These are phyloP conservation scores for Gracilinanus agilis DNA, from an alignment of 2,113 vertebrate species.

Conservation along the genomic window DNA sequence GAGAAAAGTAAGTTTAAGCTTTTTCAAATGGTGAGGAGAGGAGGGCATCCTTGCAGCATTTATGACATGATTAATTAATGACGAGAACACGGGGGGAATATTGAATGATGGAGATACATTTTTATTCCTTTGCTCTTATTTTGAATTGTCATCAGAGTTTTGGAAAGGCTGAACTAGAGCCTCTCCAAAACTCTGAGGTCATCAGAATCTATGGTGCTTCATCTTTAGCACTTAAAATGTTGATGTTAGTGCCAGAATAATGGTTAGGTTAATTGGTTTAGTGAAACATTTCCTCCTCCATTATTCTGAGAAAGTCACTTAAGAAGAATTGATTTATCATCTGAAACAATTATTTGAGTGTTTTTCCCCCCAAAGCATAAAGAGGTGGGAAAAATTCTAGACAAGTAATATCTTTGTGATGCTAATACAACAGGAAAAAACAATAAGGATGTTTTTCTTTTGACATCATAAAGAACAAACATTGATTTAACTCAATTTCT, in stretches of 20 bases:
- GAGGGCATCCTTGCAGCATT: neutral
- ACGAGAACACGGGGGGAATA: constrained; percentile 15
- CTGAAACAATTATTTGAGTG: too few relatives aligned
- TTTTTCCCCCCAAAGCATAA: too few relatives aligned
- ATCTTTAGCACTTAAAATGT: neutral
- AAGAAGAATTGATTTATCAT: too few relatives aligned
- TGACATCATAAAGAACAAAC: too few relatives aligned
- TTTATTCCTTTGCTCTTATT: constrained; percentile 47
- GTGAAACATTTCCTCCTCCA: neutral
- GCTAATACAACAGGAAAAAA: too few relatives aligned
- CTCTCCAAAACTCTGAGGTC: constrained; percentile 34
- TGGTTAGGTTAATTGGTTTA: constrained; percentile 27
- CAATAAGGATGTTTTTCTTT: too few relatives aligned
- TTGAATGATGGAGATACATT: constrained; percentile 33
- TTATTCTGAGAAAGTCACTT: neutral
- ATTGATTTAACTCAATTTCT: too few relatives aligned
- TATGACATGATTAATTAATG: constrained; percentile 1
- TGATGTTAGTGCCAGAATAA: neutral
- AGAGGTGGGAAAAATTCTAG: too few relatives aligned
- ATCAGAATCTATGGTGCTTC: constrained; percentile 27
- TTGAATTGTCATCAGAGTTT: constrained; percentile 15
- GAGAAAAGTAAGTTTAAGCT: neutral
- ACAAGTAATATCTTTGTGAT: too few relatives aligned
- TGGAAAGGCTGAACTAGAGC: constrained; percentile 12
- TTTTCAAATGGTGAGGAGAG: neutral